These are phyloP conservation scores for Andrena hattorfiana DNA, from an alignment of 2,888 invertebrate species.

Conservation along the genomic window DNA sequence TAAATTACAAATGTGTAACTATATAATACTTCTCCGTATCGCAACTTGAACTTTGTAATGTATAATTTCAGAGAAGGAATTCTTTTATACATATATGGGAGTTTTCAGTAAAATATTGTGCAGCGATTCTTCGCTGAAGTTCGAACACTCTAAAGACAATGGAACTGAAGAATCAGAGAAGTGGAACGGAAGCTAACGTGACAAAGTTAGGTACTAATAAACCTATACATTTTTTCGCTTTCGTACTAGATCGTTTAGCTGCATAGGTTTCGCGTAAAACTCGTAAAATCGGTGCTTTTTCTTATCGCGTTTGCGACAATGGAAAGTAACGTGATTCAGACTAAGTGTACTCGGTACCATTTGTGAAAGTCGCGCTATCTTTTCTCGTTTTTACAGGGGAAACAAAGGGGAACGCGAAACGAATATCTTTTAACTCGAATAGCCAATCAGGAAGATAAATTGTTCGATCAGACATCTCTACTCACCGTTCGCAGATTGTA, in stretches of 20 bases:
- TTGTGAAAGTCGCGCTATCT: conserved; percentile 64
- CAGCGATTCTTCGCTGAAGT: background rate
- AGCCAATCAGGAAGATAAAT: background rate
- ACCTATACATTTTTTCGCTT: conserved; percentile 66
- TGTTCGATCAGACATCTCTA: conserved; percentile 50
- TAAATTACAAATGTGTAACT: background rate
- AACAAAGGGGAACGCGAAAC: background rate
- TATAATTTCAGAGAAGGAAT: background rate
- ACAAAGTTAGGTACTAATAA: conserved; percentile 68
- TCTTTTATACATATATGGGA: no score
- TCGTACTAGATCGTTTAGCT: conserved; percentile 58
- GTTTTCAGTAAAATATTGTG: no score
- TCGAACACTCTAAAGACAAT: conserved; percentile 1
- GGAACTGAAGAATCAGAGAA: conserved; percentile 63
- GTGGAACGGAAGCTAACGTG: conserved; percentile 27
- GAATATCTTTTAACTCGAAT: background rate
- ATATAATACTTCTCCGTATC: background rate
- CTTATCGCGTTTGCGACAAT: conserved; percentile 62
- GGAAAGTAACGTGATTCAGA: conserved; percentile 57
- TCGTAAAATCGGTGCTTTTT: conserved; percentile 74
- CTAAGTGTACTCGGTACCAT: conserved; percentile 63
- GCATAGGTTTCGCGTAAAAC: conserved; percentile 67
- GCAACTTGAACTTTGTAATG: background rate
- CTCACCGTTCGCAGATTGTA: conserved; percentile 87
- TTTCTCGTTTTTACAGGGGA: background rate